Evolutionary conservation across 2,888 invertebrate species (phyloP), one percentile per base, ranked within the genome.

Genomic region (Platycnemis pennipes): DNA sequence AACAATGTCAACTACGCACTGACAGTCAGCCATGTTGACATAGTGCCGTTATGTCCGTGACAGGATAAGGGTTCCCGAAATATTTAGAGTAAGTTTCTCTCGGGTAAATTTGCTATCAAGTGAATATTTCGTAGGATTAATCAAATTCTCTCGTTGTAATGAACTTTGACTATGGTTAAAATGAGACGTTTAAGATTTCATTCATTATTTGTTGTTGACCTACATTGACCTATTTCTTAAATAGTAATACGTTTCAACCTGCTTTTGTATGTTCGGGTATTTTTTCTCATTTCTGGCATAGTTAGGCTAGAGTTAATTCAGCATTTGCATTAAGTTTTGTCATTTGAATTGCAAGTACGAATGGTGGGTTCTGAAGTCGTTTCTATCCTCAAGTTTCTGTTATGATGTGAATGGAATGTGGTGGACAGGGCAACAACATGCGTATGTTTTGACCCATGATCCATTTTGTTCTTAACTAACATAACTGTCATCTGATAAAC

Each of bases 21-120:
- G 91, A 69, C 91, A 91, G 91, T 91, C 91, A 63, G 91, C 91
- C 91, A 91, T 91, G 91, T 91, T 91, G 91, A 91, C 91, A 44
- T 91, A 91, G 91, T 91, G 91, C 91, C 91, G 91, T 91, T 91
- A 91, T 91, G 91, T 91, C 11, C 56, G 13, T 63, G 91, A 42
- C 63, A 91, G 69, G 91, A 44, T 91, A 44, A 44, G 44, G 42
- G 26, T 69, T 63, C 45, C 44, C 56, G 56, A 19, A 31, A n/a
- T 63, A 4, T 42, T 63, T 44, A 91, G 91, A 91, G 91, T 91
- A 69, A 91, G 91, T 63, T 37, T 22, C 16, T 37, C 1, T 37
- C 2, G 31, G 11, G 4, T 77, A 31, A 13, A 31, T 8, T 37
- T 13, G 13, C 0, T 77, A 13, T 31, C 1, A 11, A 13, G 13